Conservation (phyloP, 1,140 invertebrate species). For the Harpegnathos saltator region DNA sequence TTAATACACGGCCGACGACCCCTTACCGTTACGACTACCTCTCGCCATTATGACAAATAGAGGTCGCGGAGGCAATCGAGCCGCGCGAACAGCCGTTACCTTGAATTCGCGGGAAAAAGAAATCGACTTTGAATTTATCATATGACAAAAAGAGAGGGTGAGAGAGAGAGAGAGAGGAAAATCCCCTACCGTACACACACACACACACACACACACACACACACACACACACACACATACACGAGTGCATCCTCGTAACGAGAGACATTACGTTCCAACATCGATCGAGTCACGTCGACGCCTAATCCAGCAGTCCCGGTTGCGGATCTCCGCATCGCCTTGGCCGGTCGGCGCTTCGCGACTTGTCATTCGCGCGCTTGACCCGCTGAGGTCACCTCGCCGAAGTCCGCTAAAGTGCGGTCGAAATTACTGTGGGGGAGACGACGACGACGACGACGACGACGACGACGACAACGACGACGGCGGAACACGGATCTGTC, state of each 20-base stretch:
- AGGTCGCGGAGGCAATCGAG: conserved; percentile 29
- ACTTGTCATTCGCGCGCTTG: conserved; percentile 49
- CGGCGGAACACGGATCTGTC: background rate
- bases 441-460: background rate
- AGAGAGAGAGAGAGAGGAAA: background rate
- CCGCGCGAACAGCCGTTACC: background rate
- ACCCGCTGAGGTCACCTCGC: conserved; percentile 17
- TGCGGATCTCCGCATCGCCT: conserved; percentile 22
- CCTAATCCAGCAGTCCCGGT: conserved; percentile 57
- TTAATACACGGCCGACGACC: conserved; percentile 53
- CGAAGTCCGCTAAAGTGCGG: conserved; percentile 45
- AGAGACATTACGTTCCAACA: background rate
- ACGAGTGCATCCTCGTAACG: too few species aligned
- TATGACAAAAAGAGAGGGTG: too few species aligned
- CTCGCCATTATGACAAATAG: conserved; percentile 49
- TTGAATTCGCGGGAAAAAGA: background rate
- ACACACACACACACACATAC: too few species aligned
- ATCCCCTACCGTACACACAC: background rate
- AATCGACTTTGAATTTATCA: background rate
- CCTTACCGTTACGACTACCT: conserved; percentile 47
- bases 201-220: too few species aligned
- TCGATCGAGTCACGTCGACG: conserved; percentile 6
- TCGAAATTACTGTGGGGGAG: conserved; percentile 50
- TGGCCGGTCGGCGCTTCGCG: conserved; percentile 39
- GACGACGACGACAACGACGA: background rate